Evolutionary conservation across 2,113 vertebrate genomes (phyloP).

Genomic region (Petromus typicus): DNA sequence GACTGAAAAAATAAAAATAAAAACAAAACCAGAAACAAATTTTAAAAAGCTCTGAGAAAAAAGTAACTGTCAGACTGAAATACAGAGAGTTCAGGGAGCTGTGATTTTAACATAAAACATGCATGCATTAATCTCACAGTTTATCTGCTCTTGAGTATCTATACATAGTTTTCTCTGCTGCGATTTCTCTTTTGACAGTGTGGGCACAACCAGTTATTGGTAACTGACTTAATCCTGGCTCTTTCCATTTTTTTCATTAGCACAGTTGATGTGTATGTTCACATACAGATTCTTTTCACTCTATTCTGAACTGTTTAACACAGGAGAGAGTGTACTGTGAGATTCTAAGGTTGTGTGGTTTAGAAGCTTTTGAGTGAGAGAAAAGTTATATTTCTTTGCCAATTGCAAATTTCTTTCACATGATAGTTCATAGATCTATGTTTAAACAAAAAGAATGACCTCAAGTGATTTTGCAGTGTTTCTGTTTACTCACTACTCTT

Average conservation of each 20-base stretch:
- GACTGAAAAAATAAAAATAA: neutral
- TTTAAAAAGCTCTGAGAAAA: neutral
- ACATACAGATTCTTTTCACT: constrained; percentile 84
- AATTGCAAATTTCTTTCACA: constrained; percentile 84
- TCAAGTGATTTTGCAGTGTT: constrained; percentile 89
- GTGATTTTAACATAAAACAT: neutral
- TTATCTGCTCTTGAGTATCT: neutral
- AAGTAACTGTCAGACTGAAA: neutral
- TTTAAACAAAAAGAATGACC: constrained; percentile 87
- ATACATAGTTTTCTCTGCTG: neutral
- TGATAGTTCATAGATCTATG: constrained; percentile 85
- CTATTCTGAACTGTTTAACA: constrained; percentile 88
- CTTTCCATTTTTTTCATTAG: neutral
- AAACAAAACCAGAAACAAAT: constrained; percentile 9
- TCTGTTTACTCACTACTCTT: constrained; percentile 90
- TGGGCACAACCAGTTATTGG: neutral
- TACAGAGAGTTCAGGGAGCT: neutral
- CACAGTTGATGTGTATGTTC: neutral
- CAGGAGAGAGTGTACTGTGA: constrained; percentile 80
- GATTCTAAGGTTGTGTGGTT: constrained; percentile 79
- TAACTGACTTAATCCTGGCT: neutral
- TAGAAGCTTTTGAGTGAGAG: constrained; percentile 67
- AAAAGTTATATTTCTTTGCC: constrained; percentile 84
- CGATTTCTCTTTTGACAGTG: neutral
- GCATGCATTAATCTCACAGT: neutral